Evolutionary conservation across 2,888 invertebrate species (phyloP), one percentile per base, ranked within the genome.

Genomic region (Lissocephala sabroskyi): DNA sequence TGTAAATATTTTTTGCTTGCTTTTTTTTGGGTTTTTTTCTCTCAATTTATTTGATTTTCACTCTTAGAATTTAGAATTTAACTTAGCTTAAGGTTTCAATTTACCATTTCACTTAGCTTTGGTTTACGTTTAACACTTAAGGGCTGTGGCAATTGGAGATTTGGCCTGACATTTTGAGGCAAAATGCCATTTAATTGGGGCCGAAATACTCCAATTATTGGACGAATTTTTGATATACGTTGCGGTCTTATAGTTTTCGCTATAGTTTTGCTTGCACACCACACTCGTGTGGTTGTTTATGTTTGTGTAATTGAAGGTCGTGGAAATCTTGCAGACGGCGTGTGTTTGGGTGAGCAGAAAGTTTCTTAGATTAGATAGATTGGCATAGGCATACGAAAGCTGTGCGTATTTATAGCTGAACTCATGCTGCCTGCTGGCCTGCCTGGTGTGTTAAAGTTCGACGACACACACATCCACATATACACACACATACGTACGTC

Each of bases 201-300:
- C 65, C 68, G 51, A 52, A 53, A 65, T 59, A 64, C 82, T 82
- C 82, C 82, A 82, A 82, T 75, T 76, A 74, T 79, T 82, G 82
- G 82, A 82, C 82, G 82, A 82, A 80, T 82, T 82, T 75, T 82
- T 80, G 82, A 82, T 82, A 82, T 82, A 80, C 79, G 73, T 80
- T 82, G 81, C 80, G 79, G 65, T 68, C 16, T 53, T 56, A 26
- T 30, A 45, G 17, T 36, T 47, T 45, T 17, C 41, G 11, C 18
- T 39, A n/a, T 43, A 51, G 45, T 42, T 45, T 56, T 46, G 43
- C 16, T 29, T 41, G 32, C 32, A 17, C 4, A 32, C 11, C 28
- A 36, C 16, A 23, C 18, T 39, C n/a, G 23, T 39, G 3, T 11
- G 14, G 19, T 18, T 39, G 9, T 19, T 17, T 17, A 10, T 18